A percentile compares a stretch with the other conserved stretches of the same genome.
These are phyloP conservation scores for Crocuta crocuta DNA, from an alignment of 2,113 vertebrate species.

Conservation along the genomic window DNA sequence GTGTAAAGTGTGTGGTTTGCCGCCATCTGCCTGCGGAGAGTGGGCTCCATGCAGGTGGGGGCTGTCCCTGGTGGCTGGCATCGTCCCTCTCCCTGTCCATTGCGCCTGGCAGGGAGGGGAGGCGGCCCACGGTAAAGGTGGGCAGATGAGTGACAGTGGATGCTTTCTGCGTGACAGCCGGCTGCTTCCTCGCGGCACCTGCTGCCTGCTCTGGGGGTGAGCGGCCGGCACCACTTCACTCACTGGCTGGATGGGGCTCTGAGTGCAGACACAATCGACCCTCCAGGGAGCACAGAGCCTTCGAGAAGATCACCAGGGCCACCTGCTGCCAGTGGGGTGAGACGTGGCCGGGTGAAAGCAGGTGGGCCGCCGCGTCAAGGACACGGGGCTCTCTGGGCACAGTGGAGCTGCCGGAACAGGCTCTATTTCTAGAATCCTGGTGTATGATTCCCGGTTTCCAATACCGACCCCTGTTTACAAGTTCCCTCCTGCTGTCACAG, in stretches of 20 bases:
- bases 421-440: not conserved
- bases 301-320: not conserved
- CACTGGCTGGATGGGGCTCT: too few relatives aligned
- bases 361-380: fast-evolving
- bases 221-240: not conserved
- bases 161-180: not conserved
- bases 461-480: fast-evolving
- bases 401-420: fast-evolving
- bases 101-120: fast-evolving
- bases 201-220: not conserved
- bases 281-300: not conserved
- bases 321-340: not conserved
- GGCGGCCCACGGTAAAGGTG: fast-evolving
- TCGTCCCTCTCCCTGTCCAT: too few relatives aligned
- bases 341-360: fast-evolving
- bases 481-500: not conserved
- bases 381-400: fast-evolving
- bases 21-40: not conserved
- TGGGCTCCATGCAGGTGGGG: not conserved
- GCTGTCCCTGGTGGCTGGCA: not conserved
- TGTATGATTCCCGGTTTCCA: not conserved
- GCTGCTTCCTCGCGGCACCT: not conserved
- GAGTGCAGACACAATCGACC: not conserved
- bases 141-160: not conserved
- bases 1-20: not conserved